Conservation (phyloP, 2,113 vertebrate species). For the Sisor rabdophorus region DNA sequence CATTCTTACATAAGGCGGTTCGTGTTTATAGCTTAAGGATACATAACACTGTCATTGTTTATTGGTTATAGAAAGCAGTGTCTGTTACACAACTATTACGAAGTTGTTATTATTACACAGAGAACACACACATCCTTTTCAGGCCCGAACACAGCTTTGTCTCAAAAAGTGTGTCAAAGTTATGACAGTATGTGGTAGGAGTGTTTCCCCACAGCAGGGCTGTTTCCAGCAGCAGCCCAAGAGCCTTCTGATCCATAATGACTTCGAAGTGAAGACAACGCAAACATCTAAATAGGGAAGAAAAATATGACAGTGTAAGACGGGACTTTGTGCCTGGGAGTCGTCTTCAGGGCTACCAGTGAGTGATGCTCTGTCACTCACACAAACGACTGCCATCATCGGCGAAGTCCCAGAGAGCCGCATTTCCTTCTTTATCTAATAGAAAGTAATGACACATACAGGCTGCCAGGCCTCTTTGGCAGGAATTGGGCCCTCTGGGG, state of each 20-base stretch:
- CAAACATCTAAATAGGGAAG: conserved; percentile 50
- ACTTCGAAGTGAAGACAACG: conserved; percentile 45
- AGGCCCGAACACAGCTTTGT: conserved; percentile 11
- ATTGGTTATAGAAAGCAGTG: neutral
- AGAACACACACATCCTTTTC: conserved; percentile 6
- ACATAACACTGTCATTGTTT: neutral
- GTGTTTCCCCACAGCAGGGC: neutral
- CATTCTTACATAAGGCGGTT: neutral
- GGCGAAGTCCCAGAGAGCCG: conserved; percentile 61
- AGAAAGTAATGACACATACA: conserved; percentile 76
- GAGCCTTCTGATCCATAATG: conserved; percentile 45
- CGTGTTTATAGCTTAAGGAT: conserved; percentile 5
- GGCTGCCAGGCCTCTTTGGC: conserved; percentile 67
- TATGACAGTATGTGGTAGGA: conserved; percentile 40
- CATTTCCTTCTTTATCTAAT: conserved; percentile 84
- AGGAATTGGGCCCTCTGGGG: conserved; percentile 54
- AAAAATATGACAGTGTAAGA: conserved; percentile 47
- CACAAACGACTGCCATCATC: conserved; percentile 68
- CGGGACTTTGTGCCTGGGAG: conserved; percentile 42
- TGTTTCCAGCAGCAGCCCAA: conserved; percentile 32
- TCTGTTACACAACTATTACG: conserved; percentile 28
- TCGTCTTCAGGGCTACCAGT: conserved; percentile 58
- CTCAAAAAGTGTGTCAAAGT: conserved; percentile 14
- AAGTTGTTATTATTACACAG: conserved; percentile 30
- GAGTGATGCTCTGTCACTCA: conserved; percentile 72